These are phyloP conservation scores for Collichthys lucidus DNA, from an alignment of 2,113 vertebrate species.

Conservation along the genomic window DNA sequence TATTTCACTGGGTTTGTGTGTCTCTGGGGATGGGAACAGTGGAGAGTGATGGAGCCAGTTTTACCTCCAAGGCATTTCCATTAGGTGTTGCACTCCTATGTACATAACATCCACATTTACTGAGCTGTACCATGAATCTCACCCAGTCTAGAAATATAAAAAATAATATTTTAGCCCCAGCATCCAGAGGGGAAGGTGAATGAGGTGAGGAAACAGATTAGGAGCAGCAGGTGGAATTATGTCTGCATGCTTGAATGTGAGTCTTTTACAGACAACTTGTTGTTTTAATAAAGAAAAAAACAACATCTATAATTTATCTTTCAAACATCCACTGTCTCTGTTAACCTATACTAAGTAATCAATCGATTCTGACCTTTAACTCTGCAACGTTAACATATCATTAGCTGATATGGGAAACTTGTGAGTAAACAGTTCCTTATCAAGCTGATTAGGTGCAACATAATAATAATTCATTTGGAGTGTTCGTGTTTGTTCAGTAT, in stretches of 20 bases:
- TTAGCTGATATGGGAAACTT: neutral
- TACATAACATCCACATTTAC: slow-evolving; percentile 26
- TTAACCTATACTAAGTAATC: neutral
- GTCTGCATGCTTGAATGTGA: slow-evolving; percentile 32
- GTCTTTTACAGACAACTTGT: neutral
- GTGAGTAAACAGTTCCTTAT: neutral
- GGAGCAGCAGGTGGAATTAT: slow-evolving; percentile 27
- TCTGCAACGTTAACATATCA: neutral
- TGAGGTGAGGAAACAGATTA: slow-evolving; percentile 11
- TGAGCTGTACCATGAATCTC: slow-evolving; percentile 22
- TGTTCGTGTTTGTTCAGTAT: neutral
- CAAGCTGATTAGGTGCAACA: neutral
- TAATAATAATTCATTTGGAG: neutral
- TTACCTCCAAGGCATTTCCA: slow-evolving; percentile 32
- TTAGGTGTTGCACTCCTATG: slow-evolving; percentile 30
- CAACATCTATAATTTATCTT: neutral
- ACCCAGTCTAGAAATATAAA: slow-evolving; percentile 23
- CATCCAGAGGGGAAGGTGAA: neutral
- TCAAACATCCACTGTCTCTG: neutral
- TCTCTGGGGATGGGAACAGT: slow-evolving; percentile 11
- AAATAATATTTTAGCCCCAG: slow-evolving; percentile 6
- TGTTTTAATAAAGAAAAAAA: neutral
- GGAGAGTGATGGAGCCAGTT: slow-evolving; percentile 24
- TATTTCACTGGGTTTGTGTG: slow-evolving; percentile 33
- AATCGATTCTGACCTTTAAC: neutral